A percentile compares a stretch with the other conserved stretches of the same genome.
These are phyloP conservation scores for Galago senegalensis DNA, from an alignment of 2,797 vertebrate species.

Conservation along the genomic window DNA sequence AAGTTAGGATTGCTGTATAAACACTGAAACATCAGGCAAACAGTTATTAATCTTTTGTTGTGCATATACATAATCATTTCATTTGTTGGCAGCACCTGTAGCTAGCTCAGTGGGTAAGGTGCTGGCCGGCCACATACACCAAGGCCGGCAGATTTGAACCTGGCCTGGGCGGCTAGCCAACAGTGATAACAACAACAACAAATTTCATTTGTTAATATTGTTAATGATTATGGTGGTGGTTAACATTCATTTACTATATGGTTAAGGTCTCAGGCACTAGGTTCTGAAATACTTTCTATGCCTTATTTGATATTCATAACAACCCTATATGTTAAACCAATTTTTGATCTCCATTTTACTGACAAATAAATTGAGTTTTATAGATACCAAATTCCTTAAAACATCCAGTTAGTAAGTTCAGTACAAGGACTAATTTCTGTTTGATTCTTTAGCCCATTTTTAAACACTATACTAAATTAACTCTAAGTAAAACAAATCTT, in stretches of 20 bases:
- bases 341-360: not conserved
- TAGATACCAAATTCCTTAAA: not conserved
- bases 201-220: not conserved
- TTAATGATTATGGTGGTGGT: not conserved
- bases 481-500: not conserved
- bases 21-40: not conserved
- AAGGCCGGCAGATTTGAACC: too few species aligned
- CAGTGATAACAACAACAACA: too few species aligned
- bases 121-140: too few species aligned
- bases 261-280: not conserved
- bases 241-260: not conserved
- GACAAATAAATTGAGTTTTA: not conserved
- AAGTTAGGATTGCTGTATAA: slow-evolving; percentile 15
- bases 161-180: too few species aligned
- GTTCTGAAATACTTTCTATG: not conserved
- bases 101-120: too few species aligned
- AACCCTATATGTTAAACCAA: not conserved
- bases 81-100: too few species aligned
- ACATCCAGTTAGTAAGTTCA: not conserved
- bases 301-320: not conserved
- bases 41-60: not conserved
- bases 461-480: not conserved
- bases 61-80: not conserved
- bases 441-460: not conserved
- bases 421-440: not conserved